A percentile compares a stretch with the other conserved stretches of the same genome.
Evolutionary conservation across 1,140 invertebrate species (phyloP).

Genomic region (Armadillidium nasatum): DNA sequence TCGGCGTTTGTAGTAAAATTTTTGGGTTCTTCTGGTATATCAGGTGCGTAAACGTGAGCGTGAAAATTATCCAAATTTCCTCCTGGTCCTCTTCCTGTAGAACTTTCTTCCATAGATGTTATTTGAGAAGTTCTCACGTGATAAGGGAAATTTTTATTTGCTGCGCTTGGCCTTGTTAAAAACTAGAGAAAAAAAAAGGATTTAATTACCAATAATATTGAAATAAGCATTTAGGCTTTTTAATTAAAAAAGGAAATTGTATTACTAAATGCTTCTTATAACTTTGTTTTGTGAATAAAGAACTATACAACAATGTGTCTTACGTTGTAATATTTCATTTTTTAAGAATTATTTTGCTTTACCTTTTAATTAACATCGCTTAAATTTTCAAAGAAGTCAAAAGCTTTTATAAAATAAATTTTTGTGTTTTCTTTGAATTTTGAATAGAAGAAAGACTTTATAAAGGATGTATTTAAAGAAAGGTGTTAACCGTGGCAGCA

Average conservation of each 20-base stretch:
- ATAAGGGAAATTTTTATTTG: conserved; percentile 80
- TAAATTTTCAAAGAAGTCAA: not conserved
- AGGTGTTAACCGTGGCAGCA: conserved; percentile 50
- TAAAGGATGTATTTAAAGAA: not conserved
- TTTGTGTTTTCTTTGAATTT: conserved; percentile 32
- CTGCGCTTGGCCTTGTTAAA: conserved; percentile 69
- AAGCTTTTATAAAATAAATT: not conserved
- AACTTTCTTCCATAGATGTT: conserved; percentile 58
- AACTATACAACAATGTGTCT: not conserved
- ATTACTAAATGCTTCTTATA: not conserved
- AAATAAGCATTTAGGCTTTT: not conserved
- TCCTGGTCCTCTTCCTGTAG: conserved; percentile 51
- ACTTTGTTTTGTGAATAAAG: not conserved
- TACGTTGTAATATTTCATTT: no score
- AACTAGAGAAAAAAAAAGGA: conserved; percentile 54
- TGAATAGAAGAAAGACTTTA: conserved; percentile 27
- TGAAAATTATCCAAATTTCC: conserved; percentile 59
- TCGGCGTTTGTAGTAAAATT: conserved; percentile 30
- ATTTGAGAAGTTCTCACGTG: conserved; percentile 78
- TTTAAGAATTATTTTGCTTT: no score
- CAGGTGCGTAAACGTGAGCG: conserved; percentile 60
- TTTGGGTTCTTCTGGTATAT: conserved; percentile 29
- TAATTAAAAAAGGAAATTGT: not conserved
- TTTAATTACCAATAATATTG: conserved; percentile 1
- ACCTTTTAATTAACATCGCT: no score